A percentile compares a stretch with the other conserved stretches of the same genome.
phyloP scores from a whole-genome alignment of 2,888 invertebrate genomes.

The Zeuzera pyrina region DNA sequence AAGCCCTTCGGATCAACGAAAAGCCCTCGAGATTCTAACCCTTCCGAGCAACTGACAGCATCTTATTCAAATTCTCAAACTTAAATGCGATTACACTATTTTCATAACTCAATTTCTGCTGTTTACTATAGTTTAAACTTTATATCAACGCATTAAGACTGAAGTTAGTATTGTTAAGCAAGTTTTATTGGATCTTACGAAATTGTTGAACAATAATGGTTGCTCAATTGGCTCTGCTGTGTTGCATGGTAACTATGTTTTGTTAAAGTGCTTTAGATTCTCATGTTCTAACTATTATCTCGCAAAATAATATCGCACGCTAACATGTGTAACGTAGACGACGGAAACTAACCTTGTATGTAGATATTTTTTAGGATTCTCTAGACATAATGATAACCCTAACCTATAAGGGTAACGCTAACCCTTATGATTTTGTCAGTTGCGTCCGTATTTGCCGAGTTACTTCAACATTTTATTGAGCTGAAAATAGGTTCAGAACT shows the following conservation, averaged over 20 bases:
- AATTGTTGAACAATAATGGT: constrained; percentile 33
- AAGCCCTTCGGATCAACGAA: constrained; percentile 60
- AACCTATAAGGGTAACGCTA: too few relatives aligned
- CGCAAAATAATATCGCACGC: too few relatives aligned
- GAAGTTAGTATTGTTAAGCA: constrained; percentile 10
- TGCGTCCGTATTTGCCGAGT: too few relatives aligned
- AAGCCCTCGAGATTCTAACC: constrained; percentile 68
- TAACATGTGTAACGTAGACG: too few relatives aligned
- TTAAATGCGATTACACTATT: constrained; percentile 29
- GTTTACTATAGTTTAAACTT: constrained; percentile 12
- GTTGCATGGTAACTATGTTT: constrained; percentile 39
- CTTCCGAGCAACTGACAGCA: constrained; percentile 63
- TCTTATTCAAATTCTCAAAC: constrained; percentile 69
- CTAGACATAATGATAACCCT: too few relatives aligned
- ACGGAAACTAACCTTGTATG: too few relatives aligned
- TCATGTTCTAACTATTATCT: too few relatives aligned
- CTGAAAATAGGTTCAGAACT: too few relatives aligned
- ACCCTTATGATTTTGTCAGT: too few relatives aligned
- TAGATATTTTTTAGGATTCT: too few relatives aligned
- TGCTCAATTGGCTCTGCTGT: constrained; percentile 57
- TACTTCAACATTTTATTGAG: too few relatives aligned
- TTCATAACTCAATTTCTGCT: constrained; percentile 11
- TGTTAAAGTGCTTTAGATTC: too few relatives aligned
- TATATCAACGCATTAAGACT: constrained; percentile 7
- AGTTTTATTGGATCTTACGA: constrained; percentile 20